Percentiles rank a stretch among this genome's conserved stretches.
These are phyloP conservation scores for Luidia sarsii DNA, from an alignment of 53 echinoderm and acorn worm species.

Conservation along the genomic window DNA sequence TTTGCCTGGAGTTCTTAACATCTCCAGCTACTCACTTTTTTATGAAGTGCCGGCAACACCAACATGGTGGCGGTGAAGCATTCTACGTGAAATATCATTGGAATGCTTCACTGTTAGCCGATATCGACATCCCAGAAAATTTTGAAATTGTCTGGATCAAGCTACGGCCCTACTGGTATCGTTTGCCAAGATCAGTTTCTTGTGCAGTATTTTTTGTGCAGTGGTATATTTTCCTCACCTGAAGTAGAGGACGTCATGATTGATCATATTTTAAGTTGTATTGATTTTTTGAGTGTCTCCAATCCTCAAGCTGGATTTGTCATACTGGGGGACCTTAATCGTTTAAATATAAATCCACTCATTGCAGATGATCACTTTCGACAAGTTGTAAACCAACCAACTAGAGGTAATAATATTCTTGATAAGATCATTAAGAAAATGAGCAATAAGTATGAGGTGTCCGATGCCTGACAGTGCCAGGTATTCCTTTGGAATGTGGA, in stretches of 20 bases:
- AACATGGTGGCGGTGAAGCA: constrained; percentile 1
- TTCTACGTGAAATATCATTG: constrained; percentile 1
- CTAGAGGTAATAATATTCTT: too few species aligned
- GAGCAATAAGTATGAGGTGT: background rate
- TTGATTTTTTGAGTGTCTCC: background rate
- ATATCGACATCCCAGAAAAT: constrained; percentile 8
- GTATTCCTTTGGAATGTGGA: background rate
- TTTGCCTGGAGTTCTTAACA: background rate
- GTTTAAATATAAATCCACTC: too few species aligned
- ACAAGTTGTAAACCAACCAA: too few species aligned
- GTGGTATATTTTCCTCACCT: constrained; percentile 39
- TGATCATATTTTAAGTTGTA: background rate
- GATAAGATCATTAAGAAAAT: constrained; percentile 6
- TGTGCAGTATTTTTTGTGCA: constrained; percentile 60
- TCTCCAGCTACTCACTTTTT: constrained; percentile 12
- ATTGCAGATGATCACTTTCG: too few species aligned
- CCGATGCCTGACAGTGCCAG: constrained; percentile 2
- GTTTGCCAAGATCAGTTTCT: constrained; percentile 43
- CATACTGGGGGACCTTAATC: too few species aligned
- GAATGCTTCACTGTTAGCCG: background rate
- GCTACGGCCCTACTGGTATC: constrained; percentile 38
- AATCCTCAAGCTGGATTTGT: constrained; percentile 10
- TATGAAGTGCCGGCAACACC: constrained; percentile 9
- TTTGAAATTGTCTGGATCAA: constrained; percentile 26
- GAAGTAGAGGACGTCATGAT: constrained; percentile 1